Evolutionary conservation across 2,797 vertebrate species (phyloP), one percentile per base, ranked within the genome.

Genomic region (Leptatherina wallacei): DNA sequence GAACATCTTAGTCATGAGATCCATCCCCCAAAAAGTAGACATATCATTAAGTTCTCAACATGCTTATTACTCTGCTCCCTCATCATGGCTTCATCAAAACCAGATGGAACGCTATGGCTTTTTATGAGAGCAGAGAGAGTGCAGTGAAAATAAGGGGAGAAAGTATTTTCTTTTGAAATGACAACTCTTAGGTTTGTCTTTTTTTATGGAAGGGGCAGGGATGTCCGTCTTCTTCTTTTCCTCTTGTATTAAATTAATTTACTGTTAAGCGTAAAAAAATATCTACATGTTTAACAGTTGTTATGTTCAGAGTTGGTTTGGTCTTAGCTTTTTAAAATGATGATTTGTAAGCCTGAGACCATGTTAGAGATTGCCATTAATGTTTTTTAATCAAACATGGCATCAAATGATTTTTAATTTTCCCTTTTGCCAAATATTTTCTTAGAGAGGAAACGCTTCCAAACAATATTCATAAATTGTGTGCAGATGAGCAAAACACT

Each of bases 11-110:
- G 87, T 93, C 93, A 92, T 86, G 77, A 86, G 83, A 85, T 78
- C 70, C 69, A 80, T 87, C 69, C 80, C 80, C 65, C 76, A 74
- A 75, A 87, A 78, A 71, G 69, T 77, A 93, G 85, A 85, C 85
- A 51, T 93, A 90, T 92, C 82, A 94, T 94, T 94, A 93, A 86
- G 61, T 64, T 81, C 81, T 89, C 84, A 83, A 88, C 88, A 84
- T 92, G 87, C 91, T 91, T 90, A 93, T 94, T 93, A 94, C 85
- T 32, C 77, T 68, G 71, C 80, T 84, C 83, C 85, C 79, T 88
- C 86, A 75, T 83, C 71, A 49, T 77, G 68, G 84, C 71, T 77
- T 80, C 76, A 91, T 91, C 78, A 77, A 85, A 87, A 88, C 92
- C 91, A 93, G 89, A 93, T 88, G 92, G 84, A 81, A 49, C 51